Evolutionary conservation across 1,140 invertebrate genomes (phyloP).

Genomic region (Bombus picipes): DNA sequence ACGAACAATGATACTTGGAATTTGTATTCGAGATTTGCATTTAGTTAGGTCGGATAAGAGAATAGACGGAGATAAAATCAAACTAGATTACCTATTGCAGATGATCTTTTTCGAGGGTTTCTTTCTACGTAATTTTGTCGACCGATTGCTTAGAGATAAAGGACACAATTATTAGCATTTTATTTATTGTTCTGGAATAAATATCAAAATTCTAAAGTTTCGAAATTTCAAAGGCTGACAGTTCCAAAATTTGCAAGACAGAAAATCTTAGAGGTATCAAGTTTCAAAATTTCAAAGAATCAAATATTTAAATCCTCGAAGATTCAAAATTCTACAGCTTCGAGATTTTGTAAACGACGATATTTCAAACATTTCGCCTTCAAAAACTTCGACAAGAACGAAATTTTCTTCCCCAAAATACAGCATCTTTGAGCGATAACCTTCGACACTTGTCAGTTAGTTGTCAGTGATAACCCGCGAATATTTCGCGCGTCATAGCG

Average conservation of each 20-base stretch:
- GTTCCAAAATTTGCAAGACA: too few species aligned
- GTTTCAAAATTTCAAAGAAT: background rate
- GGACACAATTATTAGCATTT: background rate
- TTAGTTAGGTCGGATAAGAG: background rate
- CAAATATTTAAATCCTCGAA: accelerated
- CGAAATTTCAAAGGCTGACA: background rate
- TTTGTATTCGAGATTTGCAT: background rate
- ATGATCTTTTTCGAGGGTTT: background rate
- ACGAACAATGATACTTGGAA: background rate
- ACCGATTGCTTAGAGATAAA: background rate
- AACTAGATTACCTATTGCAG: background rate
- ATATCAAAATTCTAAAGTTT: too few species aligned
- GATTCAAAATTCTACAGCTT: background rate
- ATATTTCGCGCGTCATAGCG: background rate
- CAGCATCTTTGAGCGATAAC: background rate
- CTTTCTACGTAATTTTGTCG: background rate
- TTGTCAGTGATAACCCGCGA: too few species aligned
- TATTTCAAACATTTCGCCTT: background rate
- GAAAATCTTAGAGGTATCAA: background rate
- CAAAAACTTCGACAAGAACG: too few species aligned
- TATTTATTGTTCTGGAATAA: too few species aligned
- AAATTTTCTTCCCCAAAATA: background rate
- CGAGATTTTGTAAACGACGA: background rate
- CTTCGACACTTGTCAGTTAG: background rate
- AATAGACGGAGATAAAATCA: background rate